Base-by-base conservation (phyloP, 2,797 vertebrate species). In the Alfaro cultratus region DNA sequence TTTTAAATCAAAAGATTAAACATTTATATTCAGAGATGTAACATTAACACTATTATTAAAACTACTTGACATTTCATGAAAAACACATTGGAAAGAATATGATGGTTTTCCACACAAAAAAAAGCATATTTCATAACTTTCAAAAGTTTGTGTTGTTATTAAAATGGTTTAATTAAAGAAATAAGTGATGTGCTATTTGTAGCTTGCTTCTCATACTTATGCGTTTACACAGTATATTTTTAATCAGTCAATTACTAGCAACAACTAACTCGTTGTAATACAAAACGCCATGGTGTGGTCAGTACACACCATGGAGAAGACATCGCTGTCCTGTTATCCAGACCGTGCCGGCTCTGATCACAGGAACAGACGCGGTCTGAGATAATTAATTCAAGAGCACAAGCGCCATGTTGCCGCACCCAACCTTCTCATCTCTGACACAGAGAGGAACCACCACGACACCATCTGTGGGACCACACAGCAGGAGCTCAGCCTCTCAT, bases 401-500 rank as follows among this genome's bases (percentile, higher is more conserved):
- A 91, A 89, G 83, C 80, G 78, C 78, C 76, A 82, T 53, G 87
- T 79, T 64, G 71, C 93, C 90, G 67, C 92, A 39, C 88, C 88
- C 91, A 91, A 36, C 85, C 79, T 87, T 93, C 84, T 92, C 92
- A 91, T 92, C 82, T 91, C 68, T 82, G 85, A 91, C 91, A 91
- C 81, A 85, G 88, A 88, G 89, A 81, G 72, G 80, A 91, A 91
- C 87, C 90, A 12, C 86, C 78, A 74, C 80, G 84, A 92, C 92
- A 94, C 91, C 87, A 87, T 89, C 70, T 89, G 90, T 75, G 81
- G 88, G 93, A 94, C 94, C 94, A 94, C 94, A 94, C 94, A 94
- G 84, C 78, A 51, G 84, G 82, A 81, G 74, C 86, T 79, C 76
- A 86, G 79, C 86, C 88, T 89, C 81, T 91, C 90, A 89, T 93